These are phyloP conservation scores for Thermophis baileyi DNA, from an alignment of 2,113 vertebrate species.

Conservation along the genomic window DNA sequence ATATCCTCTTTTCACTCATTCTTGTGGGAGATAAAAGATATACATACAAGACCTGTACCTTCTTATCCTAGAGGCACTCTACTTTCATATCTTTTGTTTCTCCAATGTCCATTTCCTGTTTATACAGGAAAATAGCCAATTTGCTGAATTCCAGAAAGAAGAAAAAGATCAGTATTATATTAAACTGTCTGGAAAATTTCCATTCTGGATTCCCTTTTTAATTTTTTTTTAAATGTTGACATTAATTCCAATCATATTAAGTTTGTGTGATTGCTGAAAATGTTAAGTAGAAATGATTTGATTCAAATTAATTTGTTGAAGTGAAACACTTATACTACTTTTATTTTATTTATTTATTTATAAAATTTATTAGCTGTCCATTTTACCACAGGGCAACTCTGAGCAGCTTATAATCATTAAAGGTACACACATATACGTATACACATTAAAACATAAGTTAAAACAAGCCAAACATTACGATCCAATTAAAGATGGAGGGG, in stretches of 20 bases:
- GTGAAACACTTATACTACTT: neutral
- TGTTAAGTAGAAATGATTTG: neutral
- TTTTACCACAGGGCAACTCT: too few relatives aligned
- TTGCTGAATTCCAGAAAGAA: slow-evolving; percentile 1
- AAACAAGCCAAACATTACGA: too few relatives aligned
- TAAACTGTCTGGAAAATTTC: slow-evolving; percentile 3
- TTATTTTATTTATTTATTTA: neutral
- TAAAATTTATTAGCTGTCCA: too few relatives aligned
- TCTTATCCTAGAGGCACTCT: neutral
- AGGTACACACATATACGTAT: too few relatives aligned
- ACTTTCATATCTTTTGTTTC: neutral
- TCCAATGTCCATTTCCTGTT: neutral
- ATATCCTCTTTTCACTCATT: neutral
- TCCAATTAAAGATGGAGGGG: too few relatives aligned
- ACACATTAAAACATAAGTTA: too few relatives aligned
- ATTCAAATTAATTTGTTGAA: neutral
- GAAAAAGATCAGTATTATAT: neutral
- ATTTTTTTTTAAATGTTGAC: neutral
- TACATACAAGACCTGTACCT: neutral
- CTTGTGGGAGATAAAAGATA: neutral
- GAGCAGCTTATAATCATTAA: too few relatives aligned
- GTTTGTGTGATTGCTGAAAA: neutral
- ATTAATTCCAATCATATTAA: neutral
- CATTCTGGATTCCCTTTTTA: neutral
- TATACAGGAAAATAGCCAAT: neutral